phyloP scores from a whole-genome alignment of 2,113 vertebrate genomes.

The Gambusia affinis region DNA sequence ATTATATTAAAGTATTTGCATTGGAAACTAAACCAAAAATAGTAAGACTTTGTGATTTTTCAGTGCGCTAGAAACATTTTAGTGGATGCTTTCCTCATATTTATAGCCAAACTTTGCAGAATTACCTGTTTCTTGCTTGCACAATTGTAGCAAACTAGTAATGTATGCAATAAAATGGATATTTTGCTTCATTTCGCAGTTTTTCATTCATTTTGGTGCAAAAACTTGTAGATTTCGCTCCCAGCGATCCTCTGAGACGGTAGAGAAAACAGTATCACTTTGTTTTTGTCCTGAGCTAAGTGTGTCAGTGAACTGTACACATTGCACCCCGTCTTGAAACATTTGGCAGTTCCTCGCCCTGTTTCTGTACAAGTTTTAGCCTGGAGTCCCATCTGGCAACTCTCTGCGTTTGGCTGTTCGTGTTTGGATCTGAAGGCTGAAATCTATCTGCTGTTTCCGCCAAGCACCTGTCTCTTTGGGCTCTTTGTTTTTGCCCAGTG shows the following conservation, averaged over 20 bases:
- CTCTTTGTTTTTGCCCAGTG: conserved; percentile 61
- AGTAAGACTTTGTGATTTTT: too few species aligned
- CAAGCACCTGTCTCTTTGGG: conserved; percentile 53
- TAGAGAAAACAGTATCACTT: conserved; percentile 12
- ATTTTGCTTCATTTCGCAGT: too few species aligned
- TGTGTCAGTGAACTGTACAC: conserved; percentile 10
- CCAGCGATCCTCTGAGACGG: too few species aligned
- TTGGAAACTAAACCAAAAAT: too few species aligned
- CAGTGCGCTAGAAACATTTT: too few species aligned
- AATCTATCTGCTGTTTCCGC: conserved; percentile 65
- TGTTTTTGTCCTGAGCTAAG: conserved; percentile 1
- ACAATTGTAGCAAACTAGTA: background rate
- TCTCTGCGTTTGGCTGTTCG: conserved; percentile 37
- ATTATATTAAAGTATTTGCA: too few species aligned
- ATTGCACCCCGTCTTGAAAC: conserved; percentile 12
- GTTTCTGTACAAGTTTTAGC: conserved; percentile 50
- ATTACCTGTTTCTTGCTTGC: background rate
- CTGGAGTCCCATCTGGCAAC: conserved; percentile 29
- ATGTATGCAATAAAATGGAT: background rate
- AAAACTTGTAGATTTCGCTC: background rate
- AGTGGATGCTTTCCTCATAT: background rate
- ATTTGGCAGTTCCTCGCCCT: conserved; percentile 41
- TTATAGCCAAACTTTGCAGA: background rate
- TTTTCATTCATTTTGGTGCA: background rate
- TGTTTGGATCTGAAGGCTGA: conserved; percentile 59